Conservation (phyloP, 2,888 invertebrate species). For the Drosophila basisetae region DNA sequence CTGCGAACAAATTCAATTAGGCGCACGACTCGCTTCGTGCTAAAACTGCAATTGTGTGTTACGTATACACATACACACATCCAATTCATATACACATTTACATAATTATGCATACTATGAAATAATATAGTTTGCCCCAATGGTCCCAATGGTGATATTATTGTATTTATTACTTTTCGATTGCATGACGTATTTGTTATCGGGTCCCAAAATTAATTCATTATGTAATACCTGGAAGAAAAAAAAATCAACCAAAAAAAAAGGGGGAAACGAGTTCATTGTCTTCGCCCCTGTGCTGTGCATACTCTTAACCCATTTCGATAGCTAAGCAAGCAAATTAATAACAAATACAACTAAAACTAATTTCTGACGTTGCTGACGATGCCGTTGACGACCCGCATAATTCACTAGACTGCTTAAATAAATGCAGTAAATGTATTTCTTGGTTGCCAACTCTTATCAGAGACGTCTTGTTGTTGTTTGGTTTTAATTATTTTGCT, state of each 20-base stretch:
- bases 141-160: not conserved
- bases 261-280: conserved; percentile 1
- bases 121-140: not conserved
- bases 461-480: conserved; percentile 33
- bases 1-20: conserved; percentile 73
- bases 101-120: not conserved
- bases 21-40: conserved; percentile 34
- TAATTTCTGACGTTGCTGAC: not conserved
- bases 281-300: conserved; percentile 35
- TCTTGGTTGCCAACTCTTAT: conserved; percentile 61
- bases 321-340: conserved; percentile 43
- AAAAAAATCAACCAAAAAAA: not conserved
- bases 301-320: conserved; percentile 76
- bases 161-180: conserved; percentile 10
- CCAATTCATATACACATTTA: conserved; percentile 8
- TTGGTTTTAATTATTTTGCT: conserved; percentile 20
- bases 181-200: conserved; percentile 28
- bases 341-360: conserved; percentile 8
- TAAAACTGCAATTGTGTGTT: conserved; percentile 58
- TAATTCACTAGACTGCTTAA: conserved; percentile 47
- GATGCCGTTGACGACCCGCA: conserved; percentile 39
- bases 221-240: conserved; percentile 45
- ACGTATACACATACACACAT: not conserved
- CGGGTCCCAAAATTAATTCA: conserved; percentile 35
- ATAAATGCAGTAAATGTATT: conserved; percentile 60